Conservation (phyloP, 1,140 invertebrate genomes). For the Lithobius niger region DNA sequence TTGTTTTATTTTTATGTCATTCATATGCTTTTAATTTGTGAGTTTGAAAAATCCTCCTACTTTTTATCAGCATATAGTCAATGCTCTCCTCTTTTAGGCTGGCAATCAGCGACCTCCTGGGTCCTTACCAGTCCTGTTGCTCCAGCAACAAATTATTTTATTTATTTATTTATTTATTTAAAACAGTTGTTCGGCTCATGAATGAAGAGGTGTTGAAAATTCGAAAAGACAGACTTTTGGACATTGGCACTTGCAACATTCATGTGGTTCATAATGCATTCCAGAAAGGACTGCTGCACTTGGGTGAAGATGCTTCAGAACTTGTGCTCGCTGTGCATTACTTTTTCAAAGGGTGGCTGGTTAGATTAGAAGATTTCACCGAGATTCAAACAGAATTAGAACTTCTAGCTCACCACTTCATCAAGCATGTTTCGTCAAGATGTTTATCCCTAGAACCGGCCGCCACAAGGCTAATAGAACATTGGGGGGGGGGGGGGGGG, state of each 20-base stretch:
- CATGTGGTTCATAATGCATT: constrained; percentile 15
- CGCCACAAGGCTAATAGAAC: constrained; percentile 11
- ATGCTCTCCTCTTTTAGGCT: too few relatives aligned
- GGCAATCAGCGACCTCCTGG: too few relatives aligned
- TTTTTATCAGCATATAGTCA: too few relatives aligned
- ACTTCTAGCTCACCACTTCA: constrained; percentile 9
- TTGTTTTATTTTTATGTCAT: too few relatives aligned
- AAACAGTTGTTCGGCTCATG: constrained; percentile 18
- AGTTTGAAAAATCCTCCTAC: too few relatives aligned
- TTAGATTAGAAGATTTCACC: constrained; percentile 13
- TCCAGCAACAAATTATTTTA: too few relatives aligned
- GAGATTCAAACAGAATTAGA: constrained; percentile 10
- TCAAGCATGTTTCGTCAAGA: constrained; percentile 14
- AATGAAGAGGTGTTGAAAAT: constrained; percentile 18
- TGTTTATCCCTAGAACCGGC: constrained; percentile 13
- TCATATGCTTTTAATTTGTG: too few relatives aligned
- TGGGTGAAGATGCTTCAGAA: constrained; percentile 11
- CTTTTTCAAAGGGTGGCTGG: constrained; percentile 14
- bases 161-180: too few relatives aligned
- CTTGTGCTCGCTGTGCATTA: constrained; percentile 10
- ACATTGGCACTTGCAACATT: constrained; percentile 15
- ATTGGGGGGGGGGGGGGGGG: too few relatives aligned
- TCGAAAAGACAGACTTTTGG: constrained; percentile 10
- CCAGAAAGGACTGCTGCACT: constrained; percentile 10
- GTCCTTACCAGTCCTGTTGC: too few relatives aligned